Evolutionary conservation across 2,113 vertebrate species (phyloP), one percentile per base, ranked within the genome.

Genomic region (Sarotherodon lohbergeri): DNA sequence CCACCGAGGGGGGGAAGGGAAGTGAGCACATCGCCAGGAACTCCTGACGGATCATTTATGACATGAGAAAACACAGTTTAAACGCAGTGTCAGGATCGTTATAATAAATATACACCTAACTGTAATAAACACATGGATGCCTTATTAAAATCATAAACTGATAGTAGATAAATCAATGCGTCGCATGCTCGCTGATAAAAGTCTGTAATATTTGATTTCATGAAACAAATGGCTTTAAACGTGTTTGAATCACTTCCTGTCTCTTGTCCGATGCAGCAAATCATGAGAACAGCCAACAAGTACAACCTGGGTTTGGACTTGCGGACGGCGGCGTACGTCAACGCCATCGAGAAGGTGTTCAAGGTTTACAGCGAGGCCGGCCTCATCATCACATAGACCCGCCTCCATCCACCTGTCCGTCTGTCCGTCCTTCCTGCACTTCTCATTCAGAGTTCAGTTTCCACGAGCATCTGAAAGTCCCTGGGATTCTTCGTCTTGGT

Each of bases 291-390:
- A 1, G 98, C 98, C 87, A 98, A 97, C 97, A 98, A 97, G 91
- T 99, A 99, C 93, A 97, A 98, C 95, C 96, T 99, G 91, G 99
- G 98, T 7, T 85, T 99, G 96, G 98, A 99, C 94, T 96, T 99
- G 93, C 96, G 99, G 94, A 99, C 98, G 13, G 98, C 99, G 32
- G 98, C 98, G 59, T 99, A 99, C 0, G 98, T 98, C 96, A 99
- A 99, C 66, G 98, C 99, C 94, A 99, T 99, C 13, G 98, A 99
- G 95, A 99, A 99, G 86, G 98, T 99, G 89, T 99, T 99, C 97
- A 98, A 96, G 92, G 99, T 99, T 79, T 99, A 99, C 97, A 98
- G 96, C 6, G 98, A 99, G 93, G 98, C 98, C 32, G 99, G 98
- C 1, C 96, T 99, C 93, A 99, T 97, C 95, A 98, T 99, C 93